Conservation (phyloP, 2,797 vertebrate species). For the Labroides dimidiatus region DNA sequence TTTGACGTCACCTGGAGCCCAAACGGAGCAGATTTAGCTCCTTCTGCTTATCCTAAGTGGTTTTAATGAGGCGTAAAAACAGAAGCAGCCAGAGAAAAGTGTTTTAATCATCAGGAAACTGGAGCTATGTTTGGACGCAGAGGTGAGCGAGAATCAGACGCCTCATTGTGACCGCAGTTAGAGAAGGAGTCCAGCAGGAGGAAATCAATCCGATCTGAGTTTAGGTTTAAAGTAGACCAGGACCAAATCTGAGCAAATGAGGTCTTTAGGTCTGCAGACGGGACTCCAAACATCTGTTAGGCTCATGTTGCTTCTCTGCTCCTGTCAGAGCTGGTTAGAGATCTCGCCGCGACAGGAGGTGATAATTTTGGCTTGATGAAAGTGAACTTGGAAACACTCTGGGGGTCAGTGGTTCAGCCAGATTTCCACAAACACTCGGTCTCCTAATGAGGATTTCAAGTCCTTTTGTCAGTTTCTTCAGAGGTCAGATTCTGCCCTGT, state of each 20-base stretch:
- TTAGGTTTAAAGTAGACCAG: not conserved
- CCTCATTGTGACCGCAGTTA: not conserved
- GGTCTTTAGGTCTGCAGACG: not conserved
- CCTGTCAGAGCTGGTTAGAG: not conserved
- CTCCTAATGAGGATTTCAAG: not conserved
- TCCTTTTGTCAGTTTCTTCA: too few species aligned
- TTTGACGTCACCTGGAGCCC: not conserved
- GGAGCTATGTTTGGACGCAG: not conserved
- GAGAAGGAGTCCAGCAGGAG: not conserved
- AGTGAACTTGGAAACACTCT: not conserved
- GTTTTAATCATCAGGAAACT: not conserved
- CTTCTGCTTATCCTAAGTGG: not conserved
- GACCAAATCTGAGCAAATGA: too few species aligned
- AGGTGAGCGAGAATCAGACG: not conserved
- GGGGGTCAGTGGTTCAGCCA: not conserved
- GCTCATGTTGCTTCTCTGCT: not conserved
- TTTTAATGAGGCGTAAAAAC: slow-evolving; percentile 5
- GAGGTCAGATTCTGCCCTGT: too few species aligned
- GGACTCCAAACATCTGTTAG: slow-evolving; percentile 3
- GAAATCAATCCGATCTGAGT: not conserved
- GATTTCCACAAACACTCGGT: not conserved
- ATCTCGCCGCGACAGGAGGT: not conserved
- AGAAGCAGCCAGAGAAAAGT: not conserved
- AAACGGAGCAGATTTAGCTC: not conserved
- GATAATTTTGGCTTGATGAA: not conserved